Evolutionary conservation across 1,140 invertebrate genomes (phyloP), one percentile per base, ranked within the genome.

Genomic region (Andrena cerasifolii): DNA sequence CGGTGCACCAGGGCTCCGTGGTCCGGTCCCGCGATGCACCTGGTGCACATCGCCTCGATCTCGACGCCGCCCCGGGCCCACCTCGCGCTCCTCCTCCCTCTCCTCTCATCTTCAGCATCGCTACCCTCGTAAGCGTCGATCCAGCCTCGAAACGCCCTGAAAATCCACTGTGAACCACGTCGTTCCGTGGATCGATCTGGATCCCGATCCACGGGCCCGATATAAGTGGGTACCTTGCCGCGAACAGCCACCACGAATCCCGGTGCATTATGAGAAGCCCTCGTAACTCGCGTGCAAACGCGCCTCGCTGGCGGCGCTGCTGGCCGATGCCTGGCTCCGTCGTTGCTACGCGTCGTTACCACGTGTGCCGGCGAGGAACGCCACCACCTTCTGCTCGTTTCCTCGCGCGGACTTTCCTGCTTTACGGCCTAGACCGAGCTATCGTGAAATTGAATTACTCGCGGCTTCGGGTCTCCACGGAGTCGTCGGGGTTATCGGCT

Each of bases 1-100:
- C 90, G 82, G 71, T 82, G 53, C 56, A 71, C 65, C 58, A 76
- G 65, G 28, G 63, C 40, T 43, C 70, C 80, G 68, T 66, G 62
- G 61, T 73, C 82, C 80, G 72, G 78, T 80, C 75, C 82, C 83
- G 74, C 86, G 79, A 85, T 89, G 88, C 90, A 91, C 90, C 91
- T 92, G 90, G 90, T 89, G 85, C 87, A 79, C 84, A 89, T 90
- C 90, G 85, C 89, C 84, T 84, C 75, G 90, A 90, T 91, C 90
- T 90, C 76, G 75, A 75, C 80, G 59, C 59, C 81, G 86, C 87
- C 84, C 53, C 47, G 43, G 88, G 82, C 33, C 53, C 54, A 16
- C 53, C 53, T 70, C 73, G 45, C 67, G 24, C 49, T 73, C 56
- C 72, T 54, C 31, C 21, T n/a, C 45, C 62, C 8, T 31, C 40